Evolutionary conservation across 2,113 vertebrate genomes (phyloP), one percentile per base, ranked within the genome.

Genomic region (Neolamprologus hecqui): DNA sequence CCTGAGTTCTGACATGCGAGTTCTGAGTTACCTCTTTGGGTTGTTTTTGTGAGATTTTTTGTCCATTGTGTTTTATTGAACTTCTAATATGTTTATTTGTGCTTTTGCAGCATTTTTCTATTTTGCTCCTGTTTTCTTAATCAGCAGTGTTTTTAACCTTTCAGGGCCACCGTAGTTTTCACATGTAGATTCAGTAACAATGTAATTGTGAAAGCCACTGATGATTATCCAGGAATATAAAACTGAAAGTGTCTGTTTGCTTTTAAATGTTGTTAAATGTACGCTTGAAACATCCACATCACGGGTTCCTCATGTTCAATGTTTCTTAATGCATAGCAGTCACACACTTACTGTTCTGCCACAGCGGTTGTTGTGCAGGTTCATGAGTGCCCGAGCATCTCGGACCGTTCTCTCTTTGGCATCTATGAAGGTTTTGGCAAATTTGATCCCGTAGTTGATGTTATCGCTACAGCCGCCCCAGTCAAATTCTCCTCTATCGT

Each of bases 381-480:
- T 99, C 97, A 99, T 99, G 90, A 99, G 96, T 0, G 98, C 98
- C 83, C 98, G 96, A n/a, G 98, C 98, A 1, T 99, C 98, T 92
- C 98, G 97, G 77, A 98, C 97, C 1, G 96, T 98, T 94, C 96
- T 97, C 95, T 99, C 98, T 96, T 99, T 99, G 94, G 98, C 98
- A 0, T 99, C 98, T 91, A 99, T 97, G 5, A 99, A 99, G 83
- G 97, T 97, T 92, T 99, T 99, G 91, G 98, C 98, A 23, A 99
- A 99, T 81, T 97, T 97, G 79, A 99, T 97, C 12, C 98, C 98
- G 1, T 99, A 99, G 96, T 98, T 97, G 92, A 99, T 98, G 90
- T 99, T 98, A 96, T 99, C 98, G 4, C 98, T 99, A 92, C 98
- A 99, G 93, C 98, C 98, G 0, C 98, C 98, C 98, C 98, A 99